Evolutionary conservation across 2,113 vertebrate species (phyloP), one percentile per base, ranked within the genome.

Genomic region (Lepisosteus osseus): DNA sequence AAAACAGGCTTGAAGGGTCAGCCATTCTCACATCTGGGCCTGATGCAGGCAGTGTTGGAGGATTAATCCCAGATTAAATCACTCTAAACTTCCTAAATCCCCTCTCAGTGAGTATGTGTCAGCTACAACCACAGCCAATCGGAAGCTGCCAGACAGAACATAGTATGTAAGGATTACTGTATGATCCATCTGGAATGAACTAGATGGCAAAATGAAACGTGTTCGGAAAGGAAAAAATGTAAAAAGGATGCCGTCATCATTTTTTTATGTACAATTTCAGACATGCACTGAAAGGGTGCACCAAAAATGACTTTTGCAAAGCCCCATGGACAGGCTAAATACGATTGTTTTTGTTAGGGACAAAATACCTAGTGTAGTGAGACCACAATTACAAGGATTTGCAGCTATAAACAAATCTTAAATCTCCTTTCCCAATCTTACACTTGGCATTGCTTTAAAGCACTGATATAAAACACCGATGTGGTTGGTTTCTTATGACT

Each of bases 51-150:
- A 61, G 63, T 44, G 54, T 45, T 14, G 59, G 9, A 15, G 61
- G 17, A 64, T 64, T 71, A 71, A 71, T 54, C 70, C 44, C 12
- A 15, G 61, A 54, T 59, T 54, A 66, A 65, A 56, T 56, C 67
- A 64, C 67, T 56, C 17, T 14, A 7, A 29, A 65, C 43, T 54
- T 29, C 61, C 40, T 14, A 69, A 14, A 69, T 63, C 66, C 44
- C 65, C 15, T 29, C 29, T 47, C 43, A 11, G 45, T 1, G 66
- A 3, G 6, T 69, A 29, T 59, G 8, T 14, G 54, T 43, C n/a
- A 59, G 11, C 11, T 59, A 2, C 56, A 59, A 4, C 56, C 56
- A 14, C n/a, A 59, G 56, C 13, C 57, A 70, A 42, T 51, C 29
- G 57, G 5, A 1, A 13, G 43, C 69, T 47, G 7, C n/a, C 69